Base-by-base conservation (phyloP, 2,888 invertebrate species). In the Stictocephala bisonia region DNA sequence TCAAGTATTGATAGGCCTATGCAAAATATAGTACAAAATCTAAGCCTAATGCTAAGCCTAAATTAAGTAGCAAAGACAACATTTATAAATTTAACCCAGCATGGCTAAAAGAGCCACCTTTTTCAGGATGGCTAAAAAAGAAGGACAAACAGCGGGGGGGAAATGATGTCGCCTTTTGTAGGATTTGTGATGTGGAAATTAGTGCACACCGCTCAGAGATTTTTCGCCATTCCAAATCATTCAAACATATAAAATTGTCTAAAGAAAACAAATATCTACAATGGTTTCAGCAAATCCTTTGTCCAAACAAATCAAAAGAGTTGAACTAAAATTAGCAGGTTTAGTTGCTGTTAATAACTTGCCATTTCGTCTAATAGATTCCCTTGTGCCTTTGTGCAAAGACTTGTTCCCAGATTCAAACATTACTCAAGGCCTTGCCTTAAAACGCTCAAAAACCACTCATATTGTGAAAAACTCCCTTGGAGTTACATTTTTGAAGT, bases 241-340 rank as follows among this genome's bases (percentile, higher is more conserved):
- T 18, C n/a, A 44, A 18, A 13, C 44, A 44, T 44, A 18, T 44
- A 44, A 3, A 44, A 44, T 11, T 44, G 18, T 44, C 44, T 18
- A 18, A n/a, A 44, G 11, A 44, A 3, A 44, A 44, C 15, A 44
- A 44, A 44, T 44, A 44, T 15, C 4, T n/a, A 15, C 44, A 3
- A 44, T 44, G 44, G 44, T 44, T n/a, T n/a, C n/a, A 18, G 53
- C 50, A 31, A 70, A 35, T 40, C 56, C 18, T 24, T 58, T 35
- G 27, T 56, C 27, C 35, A 40, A 24, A 20, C 40, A 44, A 6
- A 44, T 44, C 44, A 60, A 60, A 60, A 60, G 60, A 60, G 60
- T 31, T 20, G 35, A 31, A 29, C 18, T 50, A 4, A 64, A 64
- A 20, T 64, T 64, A 6, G 64, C 64, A 18, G 29, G 60, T 15